These are phyloP conservation scores for Andricus quercusramuli DNA, from an alignment of 2,888 invertebrate species.

Conservation along the genomic window DNA sequence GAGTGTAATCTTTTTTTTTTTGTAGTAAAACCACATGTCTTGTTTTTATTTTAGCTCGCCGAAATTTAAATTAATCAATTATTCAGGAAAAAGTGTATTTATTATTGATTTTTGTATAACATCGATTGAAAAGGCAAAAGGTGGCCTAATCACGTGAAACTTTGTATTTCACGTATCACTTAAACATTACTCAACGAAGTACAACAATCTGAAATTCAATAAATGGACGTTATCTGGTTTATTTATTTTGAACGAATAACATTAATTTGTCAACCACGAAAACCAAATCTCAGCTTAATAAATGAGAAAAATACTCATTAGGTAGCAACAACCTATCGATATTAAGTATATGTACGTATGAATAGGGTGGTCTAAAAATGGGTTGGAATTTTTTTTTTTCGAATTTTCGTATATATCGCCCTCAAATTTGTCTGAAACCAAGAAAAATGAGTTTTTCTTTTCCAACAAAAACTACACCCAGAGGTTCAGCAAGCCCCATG, in stretches of 20 bases:
- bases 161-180: background rate
- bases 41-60: background rate
- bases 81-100: too few species aligned
- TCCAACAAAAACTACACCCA: too few species aligned
- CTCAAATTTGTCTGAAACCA: too few species aligned
- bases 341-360: background rate
- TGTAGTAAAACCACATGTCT: background rate
- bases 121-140: constrained; percentile 13
- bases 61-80: background rate
- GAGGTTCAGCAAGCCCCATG: too few species aligned
- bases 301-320: too few species aligned
- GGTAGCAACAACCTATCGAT: background rate
- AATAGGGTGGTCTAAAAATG: background rate
- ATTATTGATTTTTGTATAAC: background rate
- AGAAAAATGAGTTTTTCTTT: too few species aligned
- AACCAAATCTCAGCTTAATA: background rate
- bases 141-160: constrained; percentile 14
- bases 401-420: too few species aligned
- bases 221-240: background rate
- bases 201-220: background rate
- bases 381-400: too few species aligned
- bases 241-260: background rate
- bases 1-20: background rate
- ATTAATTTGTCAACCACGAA: background rate
- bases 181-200: constrained; percentile 23